Percentiles rank a stretch among this genome's conserved stretches.
Evolutionary conservation across 2,888 invertebrate genomes (phyloP).

Genomic region (Polymixis lichenea): DNA sequence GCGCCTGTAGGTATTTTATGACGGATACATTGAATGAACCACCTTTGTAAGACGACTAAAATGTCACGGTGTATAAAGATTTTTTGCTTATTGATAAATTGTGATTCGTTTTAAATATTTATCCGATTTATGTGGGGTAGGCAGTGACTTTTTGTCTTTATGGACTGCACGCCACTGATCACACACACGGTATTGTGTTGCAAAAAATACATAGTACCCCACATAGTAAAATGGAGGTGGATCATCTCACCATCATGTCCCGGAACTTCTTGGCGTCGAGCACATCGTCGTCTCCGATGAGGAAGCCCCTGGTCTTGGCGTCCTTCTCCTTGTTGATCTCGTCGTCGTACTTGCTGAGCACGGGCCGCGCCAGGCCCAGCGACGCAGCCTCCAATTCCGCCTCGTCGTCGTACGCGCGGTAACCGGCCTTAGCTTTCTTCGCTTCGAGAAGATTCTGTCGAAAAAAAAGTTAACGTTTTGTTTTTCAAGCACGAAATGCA

Average conservation of each 20-base stretch:
- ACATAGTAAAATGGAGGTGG: background rate
- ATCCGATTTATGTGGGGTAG: no score
- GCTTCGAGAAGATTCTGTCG: slow-evolving; percentile 94
- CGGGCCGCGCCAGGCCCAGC: slow-evolving; percentile 91
- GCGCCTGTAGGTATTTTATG: no score
- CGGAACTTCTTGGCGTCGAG: slow-evolving; percentile 89
- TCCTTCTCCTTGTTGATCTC: slow-evolving; percentile 93
- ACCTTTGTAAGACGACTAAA: no score
- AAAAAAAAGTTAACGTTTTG: no score
- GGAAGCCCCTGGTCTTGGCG: slow-evolving; percentile 92
- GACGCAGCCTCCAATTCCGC: slow-evolving; percentile 93
- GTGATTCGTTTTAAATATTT: no score
- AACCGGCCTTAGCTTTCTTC: slow-evolving; percentile 95
- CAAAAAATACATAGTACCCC: no score
- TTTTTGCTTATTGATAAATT: no score
- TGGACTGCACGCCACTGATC: no score
- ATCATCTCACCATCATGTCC: slow-evolving; percentile 81
- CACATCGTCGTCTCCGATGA: slow-evolving; percentile 93
- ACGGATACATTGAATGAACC: no score
- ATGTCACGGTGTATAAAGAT: no score
- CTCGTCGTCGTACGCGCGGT: slow-evolving; percentile 96
- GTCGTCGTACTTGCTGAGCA: slow-evolving; percentile 98
- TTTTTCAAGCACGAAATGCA: background rate
- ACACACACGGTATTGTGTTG: no score
- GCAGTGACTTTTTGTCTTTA: no score